Evolutionary conservation across 2,888 invertebrate genomes (phyloP).

Genomic region (Hydrotaea diabolus): DNA sequence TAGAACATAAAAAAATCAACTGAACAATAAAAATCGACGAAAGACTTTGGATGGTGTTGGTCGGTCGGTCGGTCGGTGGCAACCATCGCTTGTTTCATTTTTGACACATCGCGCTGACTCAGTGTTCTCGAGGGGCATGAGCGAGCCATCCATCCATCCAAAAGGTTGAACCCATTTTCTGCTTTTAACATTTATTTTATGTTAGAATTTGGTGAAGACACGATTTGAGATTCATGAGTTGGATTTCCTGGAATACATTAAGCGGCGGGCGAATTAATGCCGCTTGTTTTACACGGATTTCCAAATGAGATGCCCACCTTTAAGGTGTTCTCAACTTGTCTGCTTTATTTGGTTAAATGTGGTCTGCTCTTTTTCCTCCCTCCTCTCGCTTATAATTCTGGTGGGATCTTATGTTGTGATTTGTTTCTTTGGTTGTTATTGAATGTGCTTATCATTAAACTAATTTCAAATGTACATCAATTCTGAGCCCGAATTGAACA

Average conservation of each 20-base stretch:
- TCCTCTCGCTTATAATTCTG: too few species aligned
- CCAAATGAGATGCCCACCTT: slow-evolving; percentile 41
- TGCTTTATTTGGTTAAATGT: not conserved
- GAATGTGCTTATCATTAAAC: slow-evolving; percentile 56
- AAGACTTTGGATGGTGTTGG: too few species aligned
- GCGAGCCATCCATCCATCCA: too few species aligned
- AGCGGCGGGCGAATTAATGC: slow-evolving; percentile 35
- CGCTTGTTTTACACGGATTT: slow-evolving; percentile 43
- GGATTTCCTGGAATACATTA: slow-evolving; percentile 30
- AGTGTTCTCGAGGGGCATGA: not conserved
- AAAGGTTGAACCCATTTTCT: slow-evolving; percentile 16
- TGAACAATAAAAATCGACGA: not conserved
- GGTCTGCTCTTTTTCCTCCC: not conserved
- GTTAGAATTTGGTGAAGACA: not conserved
- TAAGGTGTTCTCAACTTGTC: not conserved
- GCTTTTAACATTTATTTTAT: not conserved
- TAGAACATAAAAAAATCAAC: slow-evolving; percentile 3
- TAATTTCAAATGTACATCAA: slow-evolving; percentile 50
- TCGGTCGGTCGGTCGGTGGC: too few species aligned
- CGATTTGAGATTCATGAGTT: not conserved
- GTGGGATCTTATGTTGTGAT: not conserved
- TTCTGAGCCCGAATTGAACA: slow-evolving; percentile 22
- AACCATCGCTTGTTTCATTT: slow-evolving; percentile 9
- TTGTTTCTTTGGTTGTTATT: slow-evolving; percentile 34
- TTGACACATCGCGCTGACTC: not conserved